Evolutionary conservation across 2,797 vertebrate species (phyloP).

Genomic region (Halcyon badia): DNA sequence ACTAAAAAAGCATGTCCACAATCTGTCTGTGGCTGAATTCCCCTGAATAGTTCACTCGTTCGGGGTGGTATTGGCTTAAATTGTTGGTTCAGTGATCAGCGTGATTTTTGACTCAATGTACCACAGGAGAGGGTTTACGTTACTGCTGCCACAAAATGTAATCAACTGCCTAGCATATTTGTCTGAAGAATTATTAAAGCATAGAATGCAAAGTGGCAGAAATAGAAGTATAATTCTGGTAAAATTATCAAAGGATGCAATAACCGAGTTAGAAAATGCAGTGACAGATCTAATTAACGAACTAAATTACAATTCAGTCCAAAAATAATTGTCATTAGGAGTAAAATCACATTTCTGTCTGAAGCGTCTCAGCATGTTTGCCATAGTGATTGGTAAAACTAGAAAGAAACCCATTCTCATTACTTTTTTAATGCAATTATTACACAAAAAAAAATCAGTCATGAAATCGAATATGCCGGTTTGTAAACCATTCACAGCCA

Average conservation of each 20-base stretch:
- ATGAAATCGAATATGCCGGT: slow-evolving; percentile 64
- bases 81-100: slow-evolving; percentile 21
- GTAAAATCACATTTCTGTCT: slow-evolving; percentile 62
- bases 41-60: not conserved
- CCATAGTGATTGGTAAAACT: slow-evolving; percentile 37
- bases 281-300: slow-evolving; percentile 67
- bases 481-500: not conserved
- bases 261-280: slow-evolving; percentile 62
- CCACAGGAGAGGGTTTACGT: slow-evolving; percentile 33
- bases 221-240: slow-evolving; percentile 53
- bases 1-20: slow-evolving; percentile 30
- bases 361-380: slow-evolving; percentile 34
- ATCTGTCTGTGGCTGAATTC: slow-evolving; percentile 37
- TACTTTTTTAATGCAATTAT: slow-evolving; percentile 62
- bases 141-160: slow-evolving; percentile 58
- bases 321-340: slow-evolving; percentile 68
- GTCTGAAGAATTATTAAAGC: slow-evolving; percentile 67
- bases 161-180: slow-evolving; percentile 53
- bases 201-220: slow-evolving; percentile 30
- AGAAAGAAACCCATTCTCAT: slow-evolving; percentile 19
- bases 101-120: slow-evolving; percentile 28
- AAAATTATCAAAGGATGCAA: slow-evolving; percentile 43
- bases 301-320: slow-evolving; percentile 56
- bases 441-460: slow-evolving; percentile 43
- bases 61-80: not conserved